A percentile compares a stretch with the other conserved stretches of the same genome.
Evolutionary conservation across 2,797 vertebrate species (phyloP).

Genomic region (Ctenopoma kingsleyae): DNA sequence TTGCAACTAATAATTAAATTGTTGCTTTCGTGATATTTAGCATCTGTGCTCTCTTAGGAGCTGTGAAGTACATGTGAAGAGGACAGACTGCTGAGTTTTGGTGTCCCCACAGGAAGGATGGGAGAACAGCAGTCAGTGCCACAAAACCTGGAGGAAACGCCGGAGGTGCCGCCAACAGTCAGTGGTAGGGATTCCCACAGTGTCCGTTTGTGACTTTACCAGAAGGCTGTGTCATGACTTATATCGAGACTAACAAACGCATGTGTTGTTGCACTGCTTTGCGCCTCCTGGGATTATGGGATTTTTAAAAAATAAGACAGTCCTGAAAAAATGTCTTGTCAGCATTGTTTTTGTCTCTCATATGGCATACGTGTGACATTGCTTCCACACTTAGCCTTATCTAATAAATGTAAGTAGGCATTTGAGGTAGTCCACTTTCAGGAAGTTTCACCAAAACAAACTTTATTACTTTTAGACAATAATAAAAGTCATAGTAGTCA

Average conservation of each 20-base stretch:
- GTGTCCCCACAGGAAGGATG: conserved; percentile 51
- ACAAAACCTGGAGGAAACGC: conserved; percentile 32
- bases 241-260: background rate
- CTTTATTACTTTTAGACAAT: too few relatives aligned
- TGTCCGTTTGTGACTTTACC: background rate
- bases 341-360: too few relatives aligned
- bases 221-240: background rate
- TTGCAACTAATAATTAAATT: background rate
- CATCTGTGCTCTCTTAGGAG: conserved; percentile 25
- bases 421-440: background rate
- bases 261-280: background rate
- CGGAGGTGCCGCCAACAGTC: conserved; percentile 39
- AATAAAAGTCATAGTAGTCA: too few relatives aligned
- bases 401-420: conserved; percentile 4
- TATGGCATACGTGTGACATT: too few relatives aligned
- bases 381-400: background rate
- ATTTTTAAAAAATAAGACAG: too few relatives aligned
- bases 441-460: too few relatives aligned
- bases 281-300: too few relatives aligned
- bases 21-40: conserved; percentile 10
- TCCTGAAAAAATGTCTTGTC: too few relatives aligned
- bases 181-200: conserved; percentile 42
- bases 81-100: conserved; percentile 21
- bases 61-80: conserved; percentile 35
- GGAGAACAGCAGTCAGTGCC: conserved; percentile 35